Evolutionary conservation across 2,888 invertebrate species (phyloP).

Genomic region (Amphiduros pacificus): DNA sequence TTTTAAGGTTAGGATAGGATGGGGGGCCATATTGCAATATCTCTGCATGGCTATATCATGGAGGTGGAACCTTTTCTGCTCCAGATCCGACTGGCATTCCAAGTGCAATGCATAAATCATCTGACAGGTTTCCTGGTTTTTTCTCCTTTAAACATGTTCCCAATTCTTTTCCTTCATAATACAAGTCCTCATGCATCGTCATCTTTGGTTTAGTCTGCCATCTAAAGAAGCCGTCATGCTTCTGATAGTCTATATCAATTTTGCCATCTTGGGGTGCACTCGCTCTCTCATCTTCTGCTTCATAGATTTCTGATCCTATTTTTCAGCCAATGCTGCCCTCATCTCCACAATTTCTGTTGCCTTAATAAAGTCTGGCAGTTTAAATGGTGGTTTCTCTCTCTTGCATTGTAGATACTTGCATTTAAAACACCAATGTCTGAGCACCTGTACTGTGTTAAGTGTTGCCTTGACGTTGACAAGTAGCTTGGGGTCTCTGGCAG

Average conservation of each 20-base stretch:
- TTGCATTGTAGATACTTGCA: slow-evolving; percentile 88
- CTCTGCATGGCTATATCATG: slow-evolving; percentile 97
- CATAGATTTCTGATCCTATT: slow-evolving; percentile 63
- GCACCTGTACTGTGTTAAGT: slow-evolving; percentile 96
- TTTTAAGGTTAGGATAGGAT: slow-evolving; percentile 96
- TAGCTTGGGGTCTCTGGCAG: slow-evolving; percentile 93
- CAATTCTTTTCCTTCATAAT: slow-evolving; percentile 98
- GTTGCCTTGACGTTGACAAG: slow-evolving; percentile 93
- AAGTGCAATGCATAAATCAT: slow-evolving; percentile 91
- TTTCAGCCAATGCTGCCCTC: slow-evolving; percentile 96
- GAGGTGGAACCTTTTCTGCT: slow-evolving; percentile 73
- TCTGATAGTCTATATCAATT: slow-evolving; percentile 99
- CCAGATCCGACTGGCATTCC: slow-evolving; percentile 97
- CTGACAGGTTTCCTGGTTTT: slow-evolving; percentile 96
- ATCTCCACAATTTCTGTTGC: slow-evolving; percentile 99
- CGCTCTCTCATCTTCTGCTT: slow-evolving; percentile 98
- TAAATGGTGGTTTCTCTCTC: slow-evolving; percentile 97
- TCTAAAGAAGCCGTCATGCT: slow-evolving; percentile 97
- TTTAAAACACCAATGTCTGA: slow-evolving; percentile 98
- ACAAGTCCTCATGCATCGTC: slow-evolving; percentile 98
- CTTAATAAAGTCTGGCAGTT: slow-evolving; percentile 97
- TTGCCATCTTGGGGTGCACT: slow-evolving; percentile 94
- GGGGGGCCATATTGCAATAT: slow-evolving; percentile 99
- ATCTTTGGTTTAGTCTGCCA: slow-evolving; percentile 99
- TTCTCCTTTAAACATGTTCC: slow-evolving; percentile 97